phyloP scores from a whole-genome alignment of 2,113 vertebrate species.

The Pipra filicauda region DNA sequence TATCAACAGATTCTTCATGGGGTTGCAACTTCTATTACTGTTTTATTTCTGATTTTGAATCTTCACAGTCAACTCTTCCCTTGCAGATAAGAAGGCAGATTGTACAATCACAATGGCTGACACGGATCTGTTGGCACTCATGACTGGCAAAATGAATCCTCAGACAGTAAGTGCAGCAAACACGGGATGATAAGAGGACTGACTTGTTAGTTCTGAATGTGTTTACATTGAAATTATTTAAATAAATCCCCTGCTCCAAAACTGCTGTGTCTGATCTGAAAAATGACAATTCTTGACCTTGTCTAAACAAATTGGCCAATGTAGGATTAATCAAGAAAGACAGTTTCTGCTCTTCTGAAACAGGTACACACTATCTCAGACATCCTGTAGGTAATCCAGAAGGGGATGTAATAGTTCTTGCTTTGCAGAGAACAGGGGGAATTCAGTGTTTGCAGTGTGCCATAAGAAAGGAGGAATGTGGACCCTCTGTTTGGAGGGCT shows the following conservation, averaged over 20 bases:
- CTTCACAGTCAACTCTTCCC: background rate
- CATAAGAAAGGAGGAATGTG: background rate
- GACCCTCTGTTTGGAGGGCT: background rate
- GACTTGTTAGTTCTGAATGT: background rate
- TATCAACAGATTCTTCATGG: background rate
- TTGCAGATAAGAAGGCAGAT: conserved; percentile 86
- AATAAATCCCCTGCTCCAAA: background rate
- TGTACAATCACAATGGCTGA: conserved; percentile 90
- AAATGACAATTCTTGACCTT: background rate
- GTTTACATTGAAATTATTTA: background rate
- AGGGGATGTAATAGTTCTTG: background rate
- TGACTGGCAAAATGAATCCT: conserved; percentile 92
- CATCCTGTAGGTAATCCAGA: background rate
- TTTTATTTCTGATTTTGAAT: background rate
- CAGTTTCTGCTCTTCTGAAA: background rate
- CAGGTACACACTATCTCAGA: background rate
- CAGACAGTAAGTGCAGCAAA: conserved; percentile 82
- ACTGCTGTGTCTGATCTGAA: background rate
- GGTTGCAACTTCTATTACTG: background rate
- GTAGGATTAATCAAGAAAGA: background rate
- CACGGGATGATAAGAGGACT: too few species aligned
- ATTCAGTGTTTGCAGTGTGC: background rate
- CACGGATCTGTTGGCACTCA: conserved; percentile 82
- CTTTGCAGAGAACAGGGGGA: background rate
- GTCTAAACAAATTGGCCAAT: background rate